A percentile compares a stretch with the other conserved stretches of the same genome.
phyloP scores from a whole-genome alignment of 2,113 vertebrate genomes.

The Xiphorhynchus elegans region DNA sequence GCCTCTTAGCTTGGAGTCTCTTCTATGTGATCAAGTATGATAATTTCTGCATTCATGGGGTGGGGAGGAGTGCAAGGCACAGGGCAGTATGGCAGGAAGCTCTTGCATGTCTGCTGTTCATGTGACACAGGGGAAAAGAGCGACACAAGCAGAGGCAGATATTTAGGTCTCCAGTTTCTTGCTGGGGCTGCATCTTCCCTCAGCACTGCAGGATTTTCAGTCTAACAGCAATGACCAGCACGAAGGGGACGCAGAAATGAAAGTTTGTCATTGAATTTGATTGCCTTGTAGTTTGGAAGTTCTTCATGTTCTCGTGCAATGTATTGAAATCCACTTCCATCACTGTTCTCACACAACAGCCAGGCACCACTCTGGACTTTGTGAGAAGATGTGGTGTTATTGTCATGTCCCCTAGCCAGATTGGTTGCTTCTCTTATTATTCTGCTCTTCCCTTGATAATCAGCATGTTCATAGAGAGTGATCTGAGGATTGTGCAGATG shows the following conservation, averaged over 20 bases:
- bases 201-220: neutral
- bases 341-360: neutral
- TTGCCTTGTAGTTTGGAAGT: neutral
- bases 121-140: neutral
- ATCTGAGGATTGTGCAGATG: neutral
- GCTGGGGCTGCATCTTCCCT: neutral
- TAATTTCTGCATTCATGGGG: neutral
- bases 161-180: neutral
- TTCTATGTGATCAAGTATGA: neutral
- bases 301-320: neutral
- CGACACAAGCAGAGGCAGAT: neutral
- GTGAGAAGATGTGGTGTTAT: neutral
- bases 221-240: neutral
- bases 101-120: rapidly evolving
- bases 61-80: neutral
- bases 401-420: neutral
- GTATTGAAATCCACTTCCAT: neutral
- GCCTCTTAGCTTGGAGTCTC: neutral
- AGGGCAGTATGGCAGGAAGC: neutral
- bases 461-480: neutral
- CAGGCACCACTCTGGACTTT: conserved; percentile 29
- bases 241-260: conserved; percentile 37
- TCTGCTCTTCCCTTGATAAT: neutral
- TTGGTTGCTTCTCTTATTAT: neutral
- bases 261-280: neutral